These are phyloP conservation scores for Bombus superbus DNA, from an alignment of 1,140 invertebrate species.

Conservation along the genomic window DNA sequence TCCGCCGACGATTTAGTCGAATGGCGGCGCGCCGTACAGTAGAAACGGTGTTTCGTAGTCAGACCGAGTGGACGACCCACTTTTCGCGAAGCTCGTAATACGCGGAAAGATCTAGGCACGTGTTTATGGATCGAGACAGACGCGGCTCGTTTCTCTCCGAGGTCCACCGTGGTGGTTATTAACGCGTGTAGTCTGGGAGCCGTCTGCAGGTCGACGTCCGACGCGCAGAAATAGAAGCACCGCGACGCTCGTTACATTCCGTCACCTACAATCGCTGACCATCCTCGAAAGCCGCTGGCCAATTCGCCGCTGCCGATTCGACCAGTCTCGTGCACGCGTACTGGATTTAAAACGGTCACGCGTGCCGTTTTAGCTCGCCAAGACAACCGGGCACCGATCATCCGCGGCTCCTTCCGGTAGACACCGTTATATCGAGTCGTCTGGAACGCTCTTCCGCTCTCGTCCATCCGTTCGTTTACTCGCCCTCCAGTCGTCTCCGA, in stretches of 20 bases:
- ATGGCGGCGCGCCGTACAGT: not conserved
- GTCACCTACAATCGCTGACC: conserved; percentile 73
- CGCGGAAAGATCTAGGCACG: conserved; percentile 31
- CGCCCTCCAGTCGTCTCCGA: too few relatives aligned
- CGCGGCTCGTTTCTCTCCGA: conserved; percentile 17
- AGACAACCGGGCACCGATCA: conserved; percentile 5
- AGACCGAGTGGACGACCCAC: conserved; percentile 19
- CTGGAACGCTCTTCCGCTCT: not conserved
- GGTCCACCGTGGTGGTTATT: conserved; percentile 58
- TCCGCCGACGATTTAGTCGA: not conserved
- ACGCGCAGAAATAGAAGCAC: conserved; percentile 80
- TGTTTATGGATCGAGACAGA: conserved; percentile 33
- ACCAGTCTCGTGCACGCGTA: not conserved
- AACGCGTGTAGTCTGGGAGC: conserved; percentile 78
- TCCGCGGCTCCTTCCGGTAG: conserved; percentile 14
- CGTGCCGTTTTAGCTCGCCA: conserved; percentile 61
- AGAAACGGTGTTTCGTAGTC: not conserved
- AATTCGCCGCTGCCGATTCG: conserved; percentile 46
- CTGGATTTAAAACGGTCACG: conserved; percentile 40
- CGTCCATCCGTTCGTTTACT: not conserved
- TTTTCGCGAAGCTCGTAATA: conserved; percentile 21
- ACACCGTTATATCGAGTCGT: not conserved
- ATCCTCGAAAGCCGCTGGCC: conserved; percentile 57
- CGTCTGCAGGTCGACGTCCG: conserved; percentile 82
- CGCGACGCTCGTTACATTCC: conserved; percentile 78